These are phyloP conservation scores for Opisthograptis luteolata DNA, from an alignment of 2,888 invertebrate species.

Conservation along the genomic window DNA sequence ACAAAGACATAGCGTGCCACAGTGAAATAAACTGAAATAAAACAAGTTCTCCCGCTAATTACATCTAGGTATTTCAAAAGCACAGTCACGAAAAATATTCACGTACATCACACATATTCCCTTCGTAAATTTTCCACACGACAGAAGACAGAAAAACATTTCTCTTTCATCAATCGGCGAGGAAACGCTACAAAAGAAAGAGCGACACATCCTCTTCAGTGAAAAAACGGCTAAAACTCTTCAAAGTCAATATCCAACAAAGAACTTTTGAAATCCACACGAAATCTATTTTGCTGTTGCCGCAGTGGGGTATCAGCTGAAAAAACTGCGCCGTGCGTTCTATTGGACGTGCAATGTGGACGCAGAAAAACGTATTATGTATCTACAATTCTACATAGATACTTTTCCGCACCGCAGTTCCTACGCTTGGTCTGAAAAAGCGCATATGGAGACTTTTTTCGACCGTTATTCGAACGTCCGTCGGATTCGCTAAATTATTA, in stretches of 20 bases:
- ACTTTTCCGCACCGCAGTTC: too few species aligned
- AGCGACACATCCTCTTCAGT: slow-evolving; percentile 25
- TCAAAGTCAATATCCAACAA: slow-evolving; percentile 53
- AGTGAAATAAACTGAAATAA: too few species aligned
- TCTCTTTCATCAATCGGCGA: slow-evolving; percentile 25
- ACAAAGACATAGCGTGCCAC: too few species aligned
- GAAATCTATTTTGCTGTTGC: slow-evolving; percentile 53
- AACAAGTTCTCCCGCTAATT: too few species aligned
- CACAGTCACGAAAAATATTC: too few species aligned
- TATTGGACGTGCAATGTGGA: not conserved
- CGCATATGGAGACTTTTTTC: slow-evolving; percentile 44
- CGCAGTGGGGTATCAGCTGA: slow-evolving; percentile 41
- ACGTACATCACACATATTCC: too few species aligned
- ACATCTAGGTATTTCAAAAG: too few species aligned
- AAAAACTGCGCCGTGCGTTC: slow-evolving; percentile 37
- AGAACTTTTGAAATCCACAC: slow-evolving; percentile 51
- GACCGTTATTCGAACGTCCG: slow-evolving; percentile 45
- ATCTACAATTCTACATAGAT: too few species aligned
- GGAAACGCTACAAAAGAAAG: slow-evolving; percentile 22
- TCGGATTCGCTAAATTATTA: slow-evolving; percentile 55
- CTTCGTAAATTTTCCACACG: slow-evolving; percentile 8
- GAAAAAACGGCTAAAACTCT: slow-evolving; percentile 39
- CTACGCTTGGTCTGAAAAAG: slow-evolving; percentile 41
- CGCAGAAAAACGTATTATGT: not conserved
- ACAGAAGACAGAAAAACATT: slow-evolving; percentile 19